Percentiles rank a stretch among this genome's conserved stretches.
These are phyloP conservation scores for Dilophus febrilis DNA, from an alignment of 2,888 invertebrate genomes.

Conservation along the genomic window DNA sequence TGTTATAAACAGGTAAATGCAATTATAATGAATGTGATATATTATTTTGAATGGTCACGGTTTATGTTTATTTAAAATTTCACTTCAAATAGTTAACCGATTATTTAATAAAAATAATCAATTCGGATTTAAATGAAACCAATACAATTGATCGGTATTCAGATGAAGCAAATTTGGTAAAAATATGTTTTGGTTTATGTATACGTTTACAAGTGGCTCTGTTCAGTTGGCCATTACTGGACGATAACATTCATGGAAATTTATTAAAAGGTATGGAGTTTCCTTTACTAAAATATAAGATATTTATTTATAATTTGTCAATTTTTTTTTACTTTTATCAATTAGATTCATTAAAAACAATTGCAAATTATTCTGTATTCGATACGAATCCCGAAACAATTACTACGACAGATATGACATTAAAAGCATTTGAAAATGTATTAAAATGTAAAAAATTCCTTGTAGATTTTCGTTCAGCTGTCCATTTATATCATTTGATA, in stretches of 20 bases:
- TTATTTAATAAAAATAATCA: too few relatives aligned
- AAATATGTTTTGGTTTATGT: slow-evolving; percentile 37
- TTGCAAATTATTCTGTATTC: too few relatives aligned
- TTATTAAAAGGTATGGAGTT: slow-evolving; percentile 7
- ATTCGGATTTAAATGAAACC: too few relatives aligned
- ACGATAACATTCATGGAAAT: slow-evolving; percentile 22
- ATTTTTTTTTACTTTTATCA: too few relatives aligned
- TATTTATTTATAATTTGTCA: neutral
- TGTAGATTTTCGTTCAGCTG: slow-evolving; percentile 22
- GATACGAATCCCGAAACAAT: too few relatives aligned
- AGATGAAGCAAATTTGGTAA: slow-evolving; percentile 33
- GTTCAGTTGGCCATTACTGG: slow-evolving; percentile 47
- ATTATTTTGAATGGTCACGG: too few relatives aligned
- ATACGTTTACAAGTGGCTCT: slow-evolving; percentile 38
- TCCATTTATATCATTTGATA: slow-evolving; percentile 21
- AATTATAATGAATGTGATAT: too few relatives aligned
- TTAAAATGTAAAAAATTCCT: slow-evolving; percentile 6
- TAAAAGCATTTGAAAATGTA: too few relatives aligned
- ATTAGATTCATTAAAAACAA: too few relatives aligned
- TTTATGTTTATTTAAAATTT: too few relatives aligned
- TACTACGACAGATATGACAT: neutral
- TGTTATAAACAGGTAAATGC: slow-evolving; percentile 7
- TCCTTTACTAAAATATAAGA: neutral
- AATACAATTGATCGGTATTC: slow-evolving; percentile 29
- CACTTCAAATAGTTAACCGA: too few relatives aligned